Conservation (phyloP, 2,113 vertebrate genomes). For the Kobus ellipsiprymnus region DNA sequence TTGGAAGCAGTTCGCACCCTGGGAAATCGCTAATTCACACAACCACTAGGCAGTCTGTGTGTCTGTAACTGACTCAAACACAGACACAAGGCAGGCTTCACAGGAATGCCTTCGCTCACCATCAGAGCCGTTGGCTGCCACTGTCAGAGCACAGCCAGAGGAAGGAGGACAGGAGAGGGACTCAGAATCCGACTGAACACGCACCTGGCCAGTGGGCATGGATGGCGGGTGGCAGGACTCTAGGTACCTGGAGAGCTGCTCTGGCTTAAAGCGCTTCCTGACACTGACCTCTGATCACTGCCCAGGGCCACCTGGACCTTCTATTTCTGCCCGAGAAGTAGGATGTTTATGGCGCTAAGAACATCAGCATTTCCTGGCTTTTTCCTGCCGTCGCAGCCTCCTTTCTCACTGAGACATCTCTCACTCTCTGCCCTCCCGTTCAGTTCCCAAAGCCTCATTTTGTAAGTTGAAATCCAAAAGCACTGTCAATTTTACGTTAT, state of each 20-base stretch:
- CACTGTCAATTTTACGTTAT: background rate
- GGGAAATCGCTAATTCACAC: background rate
- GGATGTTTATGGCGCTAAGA: background rate
- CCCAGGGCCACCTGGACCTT: background rate
- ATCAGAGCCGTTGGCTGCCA: constrained; percentile 1
- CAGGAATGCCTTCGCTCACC: background rate
- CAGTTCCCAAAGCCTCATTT: background rate
- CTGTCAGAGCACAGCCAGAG: constrained; percentile 10
- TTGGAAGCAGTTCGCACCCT: background rate
- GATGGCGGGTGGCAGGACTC: background rate
- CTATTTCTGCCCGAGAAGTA: background rate
- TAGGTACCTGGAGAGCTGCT: rapidly evolving
- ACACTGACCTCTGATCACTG: background rate
- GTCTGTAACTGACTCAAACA: background rate
- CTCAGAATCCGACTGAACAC: constrained; percentile 4
- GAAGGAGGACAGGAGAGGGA: background rate
- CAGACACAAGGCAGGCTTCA: background rate
- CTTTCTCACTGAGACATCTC: background rate
- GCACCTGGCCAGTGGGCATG: background rate
- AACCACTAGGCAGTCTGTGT: background rate
- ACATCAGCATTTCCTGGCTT: background rate
- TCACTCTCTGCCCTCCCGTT: background rate
- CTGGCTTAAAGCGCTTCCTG: background rate
- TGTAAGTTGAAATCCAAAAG: background rate
- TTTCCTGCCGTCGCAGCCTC: background rate